Conservation (phyloP, 2,113 vertebrate genomes). For the Galemys pyrenaicus region DNA sequence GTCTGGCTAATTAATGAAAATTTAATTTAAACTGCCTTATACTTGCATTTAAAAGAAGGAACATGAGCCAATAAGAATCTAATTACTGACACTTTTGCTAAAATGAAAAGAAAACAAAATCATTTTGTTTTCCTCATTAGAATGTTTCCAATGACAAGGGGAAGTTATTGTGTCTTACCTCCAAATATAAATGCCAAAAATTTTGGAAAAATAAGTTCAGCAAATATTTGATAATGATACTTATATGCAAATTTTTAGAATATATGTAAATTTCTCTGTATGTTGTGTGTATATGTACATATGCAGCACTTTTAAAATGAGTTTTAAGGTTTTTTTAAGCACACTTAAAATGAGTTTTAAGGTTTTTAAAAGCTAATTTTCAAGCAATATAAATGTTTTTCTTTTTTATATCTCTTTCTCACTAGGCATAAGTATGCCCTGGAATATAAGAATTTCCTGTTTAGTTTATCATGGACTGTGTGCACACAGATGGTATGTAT, state of each 20-base stretch:
- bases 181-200: not conserved
- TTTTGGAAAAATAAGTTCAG: not conserved
- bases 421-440: not conserved
- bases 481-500: not conserved
- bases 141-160: not conserved
- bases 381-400: not conserved
- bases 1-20: not conserved
- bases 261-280: not conserved
- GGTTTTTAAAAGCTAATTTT: not conserved
- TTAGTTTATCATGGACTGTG: not conserved
- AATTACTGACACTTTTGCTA: constrained; percentile 29
- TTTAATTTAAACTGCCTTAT: not conserved
- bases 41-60: not conserved
- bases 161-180: not conserved
- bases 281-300: not conserved
- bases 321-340: not conserved
- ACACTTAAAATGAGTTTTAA: not conserved
- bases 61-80: not conserved
- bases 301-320: not conserved
- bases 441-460: not conserved
- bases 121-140: not conserved
- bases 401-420: not conserved
- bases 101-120: constrained; percentile 32
- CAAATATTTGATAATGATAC: not conserved
- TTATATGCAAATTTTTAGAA: not conserved